Evolutionary conservation across 2,113 vertebrate species (phyloP).

Genomic region (Montifringilla adamsi): DNA sequence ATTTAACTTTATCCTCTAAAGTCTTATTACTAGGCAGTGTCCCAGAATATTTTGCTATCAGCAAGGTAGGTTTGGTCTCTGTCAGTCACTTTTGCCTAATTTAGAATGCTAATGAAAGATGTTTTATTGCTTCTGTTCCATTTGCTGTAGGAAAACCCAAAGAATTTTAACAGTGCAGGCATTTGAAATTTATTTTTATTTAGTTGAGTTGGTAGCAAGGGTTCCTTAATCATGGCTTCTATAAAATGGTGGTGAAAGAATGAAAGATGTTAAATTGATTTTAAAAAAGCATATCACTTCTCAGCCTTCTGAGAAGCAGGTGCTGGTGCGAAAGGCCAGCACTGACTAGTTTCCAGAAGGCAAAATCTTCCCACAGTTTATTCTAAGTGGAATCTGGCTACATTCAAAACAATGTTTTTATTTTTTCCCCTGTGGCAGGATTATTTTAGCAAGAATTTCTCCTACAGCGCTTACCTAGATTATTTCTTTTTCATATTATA

Average conservation of each 20-base stretch:
- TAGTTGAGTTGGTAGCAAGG: not conserved
- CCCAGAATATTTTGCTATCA: not conserved
- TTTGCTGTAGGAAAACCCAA: not conserved
- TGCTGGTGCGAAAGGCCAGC: not conserved
- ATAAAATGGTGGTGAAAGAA: not conserved
- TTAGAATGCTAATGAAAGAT: not conserved
- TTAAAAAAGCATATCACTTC: not conserved
- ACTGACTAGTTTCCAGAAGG: not conserved
- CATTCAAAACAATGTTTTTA: not conserved
- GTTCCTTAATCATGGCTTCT: not conserved
- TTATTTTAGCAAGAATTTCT: not conserved
- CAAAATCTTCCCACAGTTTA: not conserved
- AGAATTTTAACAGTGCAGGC: not conserved
- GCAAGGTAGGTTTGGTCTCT: not conserved
- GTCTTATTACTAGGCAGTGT: not conserved
- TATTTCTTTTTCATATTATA: not conserved
- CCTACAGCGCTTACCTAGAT: not conserved
- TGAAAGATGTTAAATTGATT: not conserved
- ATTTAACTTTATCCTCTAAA: not conserved
- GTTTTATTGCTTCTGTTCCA: not conserved
- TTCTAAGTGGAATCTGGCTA: not conserved
- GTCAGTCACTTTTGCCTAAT: not conserved
- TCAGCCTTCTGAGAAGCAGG: not conserved
- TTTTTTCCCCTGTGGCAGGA: not conserved
- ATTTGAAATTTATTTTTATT: not conserved